These are phyloP conservation scores for Gopherus evgoodei DNA, from an alignment of 2,113 vertebrate genomes.

Conservation along the genomic window DNA sequence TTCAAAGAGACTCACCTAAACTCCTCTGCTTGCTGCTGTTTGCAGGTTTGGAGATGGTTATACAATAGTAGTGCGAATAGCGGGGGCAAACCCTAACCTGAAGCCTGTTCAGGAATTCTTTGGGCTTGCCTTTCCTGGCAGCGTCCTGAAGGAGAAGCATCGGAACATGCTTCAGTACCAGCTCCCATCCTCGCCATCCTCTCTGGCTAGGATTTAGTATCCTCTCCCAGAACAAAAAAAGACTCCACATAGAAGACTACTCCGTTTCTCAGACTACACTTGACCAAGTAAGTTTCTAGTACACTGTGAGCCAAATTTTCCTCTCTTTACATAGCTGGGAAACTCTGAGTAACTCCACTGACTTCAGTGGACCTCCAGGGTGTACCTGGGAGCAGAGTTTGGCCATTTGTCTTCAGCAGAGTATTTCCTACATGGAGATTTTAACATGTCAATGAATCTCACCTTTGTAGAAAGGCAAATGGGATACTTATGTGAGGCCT, in stretches of 20 bases:
- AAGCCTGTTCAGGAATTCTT: slow-evolving; percentile 95
- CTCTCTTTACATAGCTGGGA: not conserved
- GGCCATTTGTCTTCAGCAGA: not conserved
- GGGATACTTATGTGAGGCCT: not conserved
- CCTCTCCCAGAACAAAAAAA: slow-evolving; percentile 91
- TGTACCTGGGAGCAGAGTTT: no score
- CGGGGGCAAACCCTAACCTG: slow-evolving; percentile 89
- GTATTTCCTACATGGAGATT: not conserved
- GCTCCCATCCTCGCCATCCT: slow-evolving; percentile 91
- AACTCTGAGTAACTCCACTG: not conserved
- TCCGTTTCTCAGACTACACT: slow-evolving; percentile 98
- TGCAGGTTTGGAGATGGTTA: slow-evolving; percentile 98
- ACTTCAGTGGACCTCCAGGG: not conserved
- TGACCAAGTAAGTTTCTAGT: slow-evolving; percentile 91
- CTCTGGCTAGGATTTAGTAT: slow-evolving; percentile 94
- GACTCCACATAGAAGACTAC: slow-evolving; percentile 95
- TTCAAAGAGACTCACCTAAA: not conserved
- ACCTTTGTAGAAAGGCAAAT: not conserved
- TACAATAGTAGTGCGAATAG: slow-evolving; percentile 94
- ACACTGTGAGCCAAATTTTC: not conserved
- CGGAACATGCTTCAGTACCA: slow-evolving; percentile 98
- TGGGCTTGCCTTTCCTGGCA: slow-evolving; percentile 90
- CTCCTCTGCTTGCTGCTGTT: not conserved
- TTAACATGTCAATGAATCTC: not conserved
- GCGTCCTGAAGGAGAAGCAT: slow-evolving; percentile 94